Base-by-base conservation (phyloP, 2,797 vertebrate species). In the Hemibagrus guttatus region DNA sequence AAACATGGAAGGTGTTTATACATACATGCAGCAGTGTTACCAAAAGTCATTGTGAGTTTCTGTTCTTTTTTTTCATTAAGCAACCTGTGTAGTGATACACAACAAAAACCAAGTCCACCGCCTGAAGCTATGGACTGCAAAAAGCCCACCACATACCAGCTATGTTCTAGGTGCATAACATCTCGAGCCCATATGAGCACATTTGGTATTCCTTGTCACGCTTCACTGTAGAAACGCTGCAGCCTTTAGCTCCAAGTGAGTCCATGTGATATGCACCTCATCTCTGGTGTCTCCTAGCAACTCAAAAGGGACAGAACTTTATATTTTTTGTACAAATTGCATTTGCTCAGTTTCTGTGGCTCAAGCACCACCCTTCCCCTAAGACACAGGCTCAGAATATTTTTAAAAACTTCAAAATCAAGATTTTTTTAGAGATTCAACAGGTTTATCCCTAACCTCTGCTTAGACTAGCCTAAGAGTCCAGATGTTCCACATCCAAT, bases 171-270 rank as follows among this genome's bases (percentile, higher is more conserved):
- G 46, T 72, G 82, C 59, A 64, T 71, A 87, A 82, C 76, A 85
- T 86, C 82, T 56, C 76, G 76, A 80, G 69, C 19, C 35, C 88
- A 89, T 85, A 69, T 83, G 52, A 89, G 72, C 84, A 71, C 86
- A 87, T 89, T 85, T 89, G 80, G 84, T 83, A 87, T 85, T 87
- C 86, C 74, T 89, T 80, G 84, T 87, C 88, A 89, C 49, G 66
- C 80, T 87, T 87, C 80, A 46, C 74, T 35, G 13, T 80, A 83
- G 74, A 89, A 89, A 85, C 84, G 83, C 58, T 56, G 46, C 71
- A 83, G 83, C 72, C 79, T 68, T 85, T 80, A 64, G 64, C 83
- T 61, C 69, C n/a, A 58, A 89, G 76, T 78, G n/a, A 72, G 52
- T 78, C 83, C 83, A 31, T 63, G 81, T 78, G 69, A 81, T 21